Conservation (phyloP, 2,797 vertebrate species). For the Epinephelus malabaricus region DNA sequence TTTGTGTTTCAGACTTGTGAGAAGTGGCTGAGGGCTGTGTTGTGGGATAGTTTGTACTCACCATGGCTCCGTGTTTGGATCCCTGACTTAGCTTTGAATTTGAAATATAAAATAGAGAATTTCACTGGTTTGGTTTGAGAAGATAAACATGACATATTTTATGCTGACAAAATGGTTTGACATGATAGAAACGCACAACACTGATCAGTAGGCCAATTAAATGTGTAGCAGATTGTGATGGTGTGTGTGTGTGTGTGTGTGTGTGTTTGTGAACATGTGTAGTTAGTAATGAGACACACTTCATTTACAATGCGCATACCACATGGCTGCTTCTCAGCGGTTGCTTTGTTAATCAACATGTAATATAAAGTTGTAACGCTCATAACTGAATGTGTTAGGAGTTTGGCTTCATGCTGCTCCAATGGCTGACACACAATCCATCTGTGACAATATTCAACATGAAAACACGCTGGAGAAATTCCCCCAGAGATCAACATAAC, state of each 20-base stretch:
- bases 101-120: conserved; percentile 89
- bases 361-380: conserved; percentile 33
- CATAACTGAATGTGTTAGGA: conserved; percentile 42
- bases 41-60: conserved; percentile 86
- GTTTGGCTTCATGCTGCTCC: conserved; percentile 76
- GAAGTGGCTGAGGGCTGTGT: conserved; percentile 79
- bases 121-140: conserved; percentile 84
- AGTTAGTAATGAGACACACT: conserved; percentile 68
- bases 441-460: conserved; percentile 38
- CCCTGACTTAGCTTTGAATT: conserved; percentile 92
- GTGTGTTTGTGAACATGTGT: conserved; percentile 41
- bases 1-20: conserved; percentile 70
- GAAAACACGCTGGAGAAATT: conserved; percentile 24
- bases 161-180: conserved; percentile 74
- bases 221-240: conserved; percentile 58
- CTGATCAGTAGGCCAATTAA: conserved; percentile 64
- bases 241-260: conserved; percentile 35
- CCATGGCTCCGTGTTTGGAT: conserved; percentile 91
- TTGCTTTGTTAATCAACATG: conserved; percentile 62
- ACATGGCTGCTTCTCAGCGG: conserved; percentile 53
- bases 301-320: conserved; percentile 62
- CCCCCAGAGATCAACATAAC: neutral
- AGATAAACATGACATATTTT: conserved; percentile 67
- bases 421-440: conserved; percentile 69
- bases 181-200: conserved; percentile 81